Evolutionary conservation across 2,113 vertebrate species (phyloP).

Genomic region (Rissa tridactyla): DNA sequence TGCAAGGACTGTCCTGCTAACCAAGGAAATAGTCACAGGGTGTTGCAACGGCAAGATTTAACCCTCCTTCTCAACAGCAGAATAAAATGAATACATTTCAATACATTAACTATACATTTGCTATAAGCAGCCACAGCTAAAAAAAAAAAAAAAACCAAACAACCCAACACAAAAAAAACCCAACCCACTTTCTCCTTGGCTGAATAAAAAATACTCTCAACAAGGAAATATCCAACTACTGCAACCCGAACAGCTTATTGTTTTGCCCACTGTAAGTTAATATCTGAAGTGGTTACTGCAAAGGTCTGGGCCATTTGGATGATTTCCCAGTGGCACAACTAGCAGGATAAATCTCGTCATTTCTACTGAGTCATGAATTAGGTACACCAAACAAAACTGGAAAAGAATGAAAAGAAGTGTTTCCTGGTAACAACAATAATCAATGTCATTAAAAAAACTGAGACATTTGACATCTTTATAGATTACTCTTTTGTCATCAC

Average conservation of each 20-base stretch:
- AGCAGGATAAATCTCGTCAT: constrained; percentile 58
- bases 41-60: background rate
- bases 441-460: background rate
- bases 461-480: constrained; percentile 12
- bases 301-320: constrained; percentile 53
- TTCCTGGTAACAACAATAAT: constrained; percentile 47
- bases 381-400: constrained; percentile 33
- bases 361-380: constrained; percentile 63
- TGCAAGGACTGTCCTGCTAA: background rate
- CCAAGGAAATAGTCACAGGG: background rate
- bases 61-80: background rate
- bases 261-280: constrained; percentile 62
- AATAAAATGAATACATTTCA: background rate
- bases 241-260: constrained; percentile 54
- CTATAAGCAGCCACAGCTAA: background rate
- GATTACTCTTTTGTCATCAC: background rate
- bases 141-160: background rate
- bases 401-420: constrained; percentile 51
- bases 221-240: constrained; percentile 30
- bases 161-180: background rate
- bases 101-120: background rate
- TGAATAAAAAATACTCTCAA: constrained; percentile 25
- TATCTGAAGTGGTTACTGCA: constrained; percentile 59
- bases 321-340: constrained; percentile 60
- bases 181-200: background rate